Evolutionary conservation across 2,888 invertebrate species (phyloP).

Genomic region (Drosophila pseudotalamancana): DNA sequence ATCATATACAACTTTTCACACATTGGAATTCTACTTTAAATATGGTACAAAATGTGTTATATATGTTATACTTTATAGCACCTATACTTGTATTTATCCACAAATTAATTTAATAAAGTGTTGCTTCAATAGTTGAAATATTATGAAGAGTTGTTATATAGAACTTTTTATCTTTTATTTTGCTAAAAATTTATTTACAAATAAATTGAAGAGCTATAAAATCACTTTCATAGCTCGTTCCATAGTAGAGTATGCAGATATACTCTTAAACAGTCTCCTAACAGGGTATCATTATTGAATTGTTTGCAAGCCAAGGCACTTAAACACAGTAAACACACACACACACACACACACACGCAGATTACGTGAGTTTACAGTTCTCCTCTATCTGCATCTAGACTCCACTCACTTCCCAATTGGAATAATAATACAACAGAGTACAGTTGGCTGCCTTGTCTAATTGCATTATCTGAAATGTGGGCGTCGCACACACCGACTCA

Average conservation of each 20-base stretch:
- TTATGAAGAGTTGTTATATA: too few relatives aligned
- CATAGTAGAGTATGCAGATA: background rate
- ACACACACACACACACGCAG: constrained; percentile 4
- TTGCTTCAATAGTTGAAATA: too few relatives aligned
- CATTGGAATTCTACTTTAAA: too few relatives aligned
- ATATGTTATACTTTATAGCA: too few relatives aligned
- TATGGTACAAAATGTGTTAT: too few relatives aligned
- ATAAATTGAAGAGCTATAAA: too few relatives aligned
- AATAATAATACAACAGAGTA: constrained; percentile 26
- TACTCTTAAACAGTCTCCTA: background rate
- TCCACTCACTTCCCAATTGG: constrained; percentile 11
- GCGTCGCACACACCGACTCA: constrained; percentile 56
- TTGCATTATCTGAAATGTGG: constrained; percentile 64
- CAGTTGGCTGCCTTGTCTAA: constrained; percentile 47
- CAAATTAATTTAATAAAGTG: too few relatives aligned
- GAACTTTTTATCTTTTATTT: too few relatives aligned
- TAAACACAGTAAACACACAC: background rate
- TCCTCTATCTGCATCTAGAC: constrained; percentile 2
- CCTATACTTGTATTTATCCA: too few relatives aligned
- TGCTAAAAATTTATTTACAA: too few relatives aligned
- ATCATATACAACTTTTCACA: too few relatives aligned
- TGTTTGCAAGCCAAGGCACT: constrained; percentile 17
- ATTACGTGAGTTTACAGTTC: constrained; percentile 31
- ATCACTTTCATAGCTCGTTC: too few relatives aligned
- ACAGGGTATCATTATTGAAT: constrained; percentile 31